phyloP scores from a whole-genome alignment of 2,113 vertebrate species.

The Cottus gobio region DNA sequence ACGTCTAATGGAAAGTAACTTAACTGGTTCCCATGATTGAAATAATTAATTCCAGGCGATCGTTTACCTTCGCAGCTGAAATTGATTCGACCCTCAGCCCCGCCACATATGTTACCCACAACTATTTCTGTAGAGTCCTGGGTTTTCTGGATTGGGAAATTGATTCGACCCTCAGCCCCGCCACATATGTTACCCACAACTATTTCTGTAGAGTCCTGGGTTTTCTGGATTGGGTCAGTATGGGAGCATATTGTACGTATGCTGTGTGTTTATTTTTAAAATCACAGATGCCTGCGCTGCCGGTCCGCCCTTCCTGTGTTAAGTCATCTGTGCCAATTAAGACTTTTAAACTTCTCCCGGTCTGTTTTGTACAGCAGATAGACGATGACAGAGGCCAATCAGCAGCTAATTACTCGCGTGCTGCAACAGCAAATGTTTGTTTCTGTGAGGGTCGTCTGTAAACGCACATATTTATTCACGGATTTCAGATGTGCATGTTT shows the following conservation, averaged over 20 bases:
- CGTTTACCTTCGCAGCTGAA: conserved; percentile 46
- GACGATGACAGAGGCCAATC: conserved; percentile 72
- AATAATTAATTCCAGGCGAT: conserved; percentile 27
- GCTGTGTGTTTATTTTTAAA: conserved; percentile 77
- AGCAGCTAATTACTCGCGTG: conserved; percentile 65
- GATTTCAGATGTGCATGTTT: conserved; percentile 23
- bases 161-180: conserved; percentile 47
- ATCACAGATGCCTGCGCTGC: conserved; percentile 74
- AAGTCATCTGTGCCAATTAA: conserved; percentile 76
- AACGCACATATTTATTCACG: conserved; percentile 33
- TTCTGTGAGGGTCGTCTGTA: conserved; percentile 38
- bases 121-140: conserved; percentile 61
- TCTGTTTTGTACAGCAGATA: conserved; percentile 60
- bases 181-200: conserved; percentile 68
- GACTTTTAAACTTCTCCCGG: conserved; percentile 67
- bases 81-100: conserved; percentile 51
- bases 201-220: conserved; percentile 60
- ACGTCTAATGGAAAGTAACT: conserved; percentile 7
- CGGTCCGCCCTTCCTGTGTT: conserved; percentile 63
- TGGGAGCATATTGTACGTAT: conserved; percentile 73
- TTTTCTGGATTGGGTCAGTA: conserved; percentile 67
- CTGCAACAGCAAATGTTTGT: conserved; percentile 41
- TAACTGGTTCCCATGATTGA: conserved; percentile 12
- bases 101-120: conserved; percentile 66
- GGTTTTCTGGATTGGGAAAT: conserved; percentile 68